phyloP scores from a whole-genome alignment of 2,888 invertebrate species.

The Cyrtodaria siliqua region DNA sequence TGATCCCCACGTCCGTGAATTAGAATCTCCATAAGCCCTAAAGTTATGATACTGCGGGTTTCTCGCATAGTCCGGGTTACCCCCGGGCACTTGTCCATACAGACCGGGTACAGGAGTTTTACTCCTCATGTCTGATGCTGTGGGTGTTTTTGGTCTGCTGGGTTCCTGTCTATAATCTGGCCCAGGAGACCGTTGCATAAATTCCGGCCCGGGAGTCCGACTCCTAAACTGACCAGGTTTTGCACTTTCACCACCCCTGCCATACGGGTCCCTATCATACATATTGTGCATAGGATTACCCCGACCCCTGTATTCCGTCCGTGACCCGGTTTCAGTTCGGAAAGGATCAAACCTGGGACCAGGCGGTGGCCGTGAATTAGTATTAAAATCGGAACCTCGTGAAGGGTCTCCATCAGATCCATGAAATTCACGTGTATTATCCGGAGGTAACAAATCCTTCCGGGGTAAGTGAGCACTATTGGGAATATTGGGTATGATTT shows the following conservation, averaged over 20 bases:
- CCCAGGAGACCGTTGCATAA: conserved; percentile 78
- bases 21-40: conserved; percentile 60
- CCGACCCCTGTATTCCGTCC: conserved; percentile 60
- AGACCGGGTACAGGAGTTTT: conserved; percentile 82
- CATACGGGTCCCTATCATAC: conserved; percentile 64
- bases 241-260: conserved; percentile 62
- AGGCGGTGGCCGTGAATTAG: conserved; percentile 73
- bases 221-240: conserved; percentile 82
- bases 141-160: conserved; percentile 82
- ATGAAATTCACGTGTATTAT: conserved; percentile 60
- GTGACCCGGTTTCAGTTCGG: conserved; percentile 53
- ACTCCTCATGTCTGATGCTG: conserved; percentile 83
- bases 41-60: conserved; percentile 61
- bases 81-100: conserved; percentile 62
- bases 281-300: conserved; percentile 69
- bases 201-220: conserved; percentile 86
- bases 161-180: conserved; percentile 76
- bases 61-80: conserved; percentile 66
- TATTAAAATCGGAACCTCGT: conserved; percentile 64
- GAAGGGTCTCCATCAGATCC: conserved; percentile 65
- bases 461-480: conserved; percentile 68
- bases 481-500: conserved; percentile 48
- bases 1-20: conserved; percentile 65
- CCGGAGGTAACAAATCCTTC: conserved; percentile 60
- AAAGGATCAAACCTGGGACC: conserved; percentile 75